A percentile compares a stretch with the other conserved stretches of the same genome.
Evolutionary conservation across 2,797 vertebrate genomes (phyloP).

Genomic region (Cyclopterus lumpus): DNA sequence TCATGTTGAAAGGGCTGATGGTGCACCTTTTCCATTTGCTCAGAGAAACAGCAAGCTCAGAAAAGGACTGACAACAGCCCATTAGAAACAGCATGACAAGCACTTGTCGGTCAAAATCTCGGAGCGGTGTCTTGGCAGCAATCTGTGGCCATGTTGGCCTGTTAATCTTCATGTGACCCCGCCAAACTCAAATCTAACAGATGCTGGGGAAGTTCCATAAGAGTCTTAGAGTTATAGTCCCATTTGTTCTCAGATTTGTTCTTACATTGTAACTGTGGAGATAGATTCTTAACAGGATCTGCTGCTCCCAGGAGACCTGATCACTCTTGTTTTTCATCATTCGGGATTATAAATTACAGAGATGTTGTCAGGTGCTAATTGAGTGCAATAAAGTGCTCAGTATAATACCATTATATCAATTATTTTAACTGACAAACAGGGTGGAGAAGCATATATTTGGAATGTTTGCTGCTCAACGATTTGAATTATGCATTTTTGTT

Average conservation of each 20-base stretch:
- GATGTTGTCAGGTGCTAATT: background rate
- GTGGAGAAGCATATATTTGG: background rate
- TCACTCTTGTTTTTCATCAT: conserved; percentile 1
- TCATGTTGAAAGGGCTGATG: conserved; percentile 69
- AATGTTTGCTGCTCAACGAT: background rate
- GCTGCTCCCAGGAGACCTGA: background rate
- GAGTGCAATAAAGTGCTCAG: background rate
- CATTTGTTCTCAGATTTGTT: conserved; percentile 37
- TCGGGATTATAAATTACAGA: background rate
- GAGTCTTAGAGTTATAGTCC: conserved; percentile 39
- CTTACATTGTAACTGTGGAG: background rate
- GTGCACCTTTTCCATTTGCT: conserved; percentile 60
- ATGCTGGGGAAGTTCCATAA: conserved; percentile 49
- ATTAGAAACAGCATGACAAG: conserved; percentile 40
- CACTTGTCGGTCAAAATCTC: conserved; percentile 53
- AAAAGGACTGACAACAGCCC: conserved; percentile 59
- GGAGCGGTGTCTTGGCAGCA: conserved; percentile 57
- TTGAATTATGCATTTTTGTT: background rate
- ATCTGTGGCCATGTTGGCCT: conserved; percentile 56
- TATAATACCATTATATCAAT: background rate
- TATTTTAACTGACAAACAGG: background rate
- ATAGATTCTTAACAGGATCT: background rate
- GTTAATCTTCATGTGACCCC: conserved; percentile 66
- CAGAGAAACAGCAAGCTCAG: conserved; percentile 58
- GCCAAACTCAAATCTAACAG: conserved; percentile 52